A percentile compares a stretch with the other conserved stretches of the same genome.
Conservation (phyloP, 2,797 vertebrate genomes). For the Channa striata region DNA sequence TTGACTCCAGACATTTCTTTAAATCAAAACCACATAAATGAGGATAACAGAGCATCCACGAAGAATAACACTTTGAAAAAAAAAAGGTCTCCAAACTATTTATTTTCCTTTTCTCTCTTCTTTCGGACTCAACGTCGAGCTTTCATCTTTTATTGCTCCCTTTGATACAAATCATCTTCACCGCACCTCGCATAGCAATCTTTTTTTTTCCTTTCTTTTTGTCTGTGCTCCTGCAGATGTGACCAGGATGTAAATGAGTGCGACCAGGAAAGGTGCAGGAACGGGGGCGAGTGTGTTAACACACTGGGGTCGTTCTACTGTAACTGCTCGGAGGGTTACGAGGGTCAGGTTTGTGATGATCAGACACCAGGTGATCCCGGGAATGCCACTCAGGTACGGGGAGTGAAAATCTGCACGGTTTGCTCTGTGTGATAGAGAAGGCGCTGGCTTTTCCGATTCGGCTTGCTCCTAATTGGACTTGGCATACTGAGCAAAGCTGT, state of each 20-base stretch:
- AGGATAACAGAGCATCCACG: conserved; percentile 17
- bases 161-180: conserved; percentile 38
- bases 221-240: conserved; percentile 83
- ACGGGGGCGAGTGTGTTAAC: conserved; percentile 90
- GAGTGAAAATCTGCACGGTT: not conserved
- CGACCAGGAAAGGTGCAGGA: conserved; percentile 87
- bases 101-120: conserved; percentile 21
- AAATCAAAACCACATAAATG: conserved; percentile 35
- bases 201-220: not conserved
- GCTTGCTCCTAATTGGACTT: conserved; percentile 48
- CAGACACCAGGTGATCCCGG: conserved; percentile 83
- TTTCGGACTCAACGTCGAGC: conserved; percentile 25
- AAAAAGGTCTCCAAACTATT: conserved; percentile 40
- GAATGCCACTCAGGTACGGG: conserved; percentile 74
- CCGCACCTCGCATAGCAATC: conserved; percentile 11
- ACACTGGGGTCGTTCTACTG: conserved; percentile 92
- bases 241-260: conserved; percentile 95
- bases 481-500: conserved; percentile 38
- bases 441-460: not conserved
- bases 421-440: conserved; percentile 5
- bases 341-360: conserved; percentile 89
- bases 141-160: conserved; percentile 38
- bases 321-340: conserved; percentile 92
- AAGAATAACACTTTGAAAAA: conserved; percentile 42
- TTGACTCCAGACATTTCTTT: conserved; percentile 23